Percentiles rank a stretch among this genome's conserved stretches.
Evolutionary conservation across 2,113 vertebrate genomes (phyloP).

Genomic region (Micromys minutus): DNA sequence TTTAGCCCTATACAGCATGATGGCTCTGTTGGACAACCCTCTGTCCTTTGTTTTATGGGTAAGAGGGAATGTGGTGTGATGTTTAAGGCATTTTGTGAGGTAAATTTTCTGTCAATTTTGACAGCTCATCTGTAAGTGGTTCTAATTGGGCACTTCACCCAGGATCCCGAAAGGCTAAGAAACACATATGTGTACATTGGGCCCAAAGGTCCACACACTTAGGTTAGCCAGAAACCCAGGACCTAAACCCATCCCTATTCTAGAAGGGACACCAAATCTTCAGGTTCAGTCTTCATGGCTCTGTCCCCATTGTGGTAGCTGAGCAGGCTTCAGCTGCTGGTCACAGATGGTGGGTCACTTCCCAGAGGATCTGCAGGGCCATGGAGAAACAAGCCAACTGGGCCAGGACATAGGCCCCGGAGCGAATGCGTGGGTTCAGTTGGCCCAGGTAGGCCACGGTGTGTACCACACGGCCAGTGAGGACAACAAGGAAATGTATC

Average conservation of each 20-base stretch:
- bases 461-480: slow-evolving; percentile 89
- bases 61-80: background rate
- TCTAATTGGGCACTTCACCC: background rate
- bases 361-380: slow-evolving; percentile 92
- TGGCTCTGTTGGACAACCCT: background rate
- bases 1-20: no score
- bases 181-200: background rate
- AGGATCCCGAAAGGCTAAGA: background rate
- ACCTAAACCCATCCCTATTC: background rate
- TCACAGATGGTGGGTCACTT: slow-evolving; percentile 85
- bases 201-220: background rate
- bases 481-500: slow-evolving; percentile 93
- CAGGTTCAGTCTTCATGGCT: background rate
- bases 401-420: slow-evolving; percentile 90
- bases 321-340: fast-evolving
- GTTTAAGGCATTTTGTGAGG: background rate
- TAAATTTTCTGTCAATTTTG: background rate
- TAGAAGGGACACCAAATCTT: background rate
- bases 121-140: background rate
- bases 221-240: background rate
- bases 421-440: slow-evolving; percentile 91
- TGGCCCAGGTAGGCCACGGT: slow-evolving; percentile 91
- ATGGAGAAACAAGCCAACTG: slow-evolving; percentile 96
- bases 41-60: background rate
- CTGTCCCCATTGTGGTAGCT: background rate